Evolutionary conservation across 1,140 invertebrate genomes (phyloP).

Genomic region (Prorops nasuta): DNA sequence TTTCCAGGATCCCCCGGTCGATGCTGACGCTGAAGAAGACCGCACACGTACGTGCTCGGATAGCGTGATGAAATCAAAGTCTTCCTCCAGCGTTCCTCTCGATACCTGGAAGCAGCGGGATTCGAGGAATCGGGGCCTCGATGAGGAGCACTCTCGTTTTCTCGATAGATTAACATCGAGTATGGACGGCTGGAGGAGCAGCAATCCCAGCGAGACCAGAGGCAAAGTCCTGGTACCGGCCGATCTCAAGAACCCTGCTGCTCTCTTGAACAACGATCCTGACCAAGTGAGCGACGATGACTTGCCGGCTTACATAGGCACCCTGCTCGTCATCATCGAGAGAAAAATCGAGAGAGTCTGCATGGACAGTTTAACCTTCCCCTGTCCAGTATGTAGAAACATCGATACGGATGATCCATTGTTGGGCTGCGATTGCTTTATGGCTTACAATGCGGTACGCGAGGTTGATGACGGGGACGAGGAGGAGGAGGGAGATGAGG

Average conservation of each 20-base stretch:
- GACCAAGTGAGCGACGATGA: conserved; percentile 52
- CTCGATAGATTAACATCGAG: too few species aligned
- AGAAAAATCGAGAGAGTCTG: conserved; percentile 67
- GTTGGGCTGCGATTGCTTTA: conserved; percentile 49
- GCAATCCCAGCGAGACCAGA: conserved; percentile 24
- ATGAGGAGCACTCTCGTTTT: too few species aligned
- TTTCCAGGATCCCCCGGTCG: too few species aligned
- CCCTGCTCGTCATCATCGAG: conserved; percentile 65
- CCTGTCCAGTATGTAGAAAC: conserved; percentile 59
- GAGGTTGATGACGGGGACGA: conserved; percentile 38
- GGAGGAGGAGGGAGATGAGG: too few species aligned
- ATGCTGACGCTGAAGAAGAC: conserved; percentile 11
- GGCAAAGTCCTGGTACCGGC: conserved; percentile 14
- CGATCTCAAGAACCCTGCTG: conserved; percentile 26
- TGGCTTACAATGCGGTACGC: too few species aligned
- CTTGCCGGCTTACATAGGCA: conserved; percentile 62
- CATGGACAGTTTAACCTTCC: conserved; percentile 65
- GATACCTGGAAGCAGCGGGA: too few species aligned
- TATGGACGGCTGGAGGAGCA: conserved; percentile 35
- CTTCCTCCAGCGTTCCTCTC: too few species aligned
- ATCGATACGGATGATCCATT: conserved; percentile 55
- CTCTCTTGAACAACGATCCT: conserved; percentile 18
- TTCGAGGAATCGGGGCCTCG: too few species aligned
- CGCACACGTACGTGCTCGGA: conserved; percentile 9
- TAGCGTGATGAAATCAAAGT: neutral